Base-by-base conservation (phyloP, 2,888 invertebrate species). In the Hydrotaea cyrtoneurina region DNA sequence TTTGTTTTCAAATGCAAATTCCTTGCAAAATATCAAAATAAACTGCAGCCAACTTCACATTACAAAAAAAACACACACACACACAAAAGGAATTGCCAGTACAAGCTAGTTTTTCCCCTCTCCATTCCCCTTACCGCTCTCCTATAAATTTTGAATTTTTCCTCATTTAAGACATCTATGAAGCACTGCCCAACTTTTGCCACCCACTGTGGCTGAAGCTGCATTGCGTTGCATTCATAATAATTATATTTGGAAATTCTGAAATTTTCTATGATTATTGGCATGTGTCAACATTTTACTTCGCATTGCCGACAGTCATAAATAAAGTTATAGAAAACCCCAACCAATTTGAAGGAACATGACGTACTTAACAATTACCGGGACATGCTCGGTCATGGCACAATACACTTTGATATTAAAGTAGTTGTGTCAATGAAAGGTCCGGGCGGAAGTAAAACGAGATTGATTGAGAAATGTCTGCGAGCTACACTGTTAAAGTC, bases 261-360 rank as follows among this genome's bases (percentile, higher is more conserved):
- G 59, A 62, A 62, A 62, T 62, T 62, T n/a, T 13, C 31, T 26
- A 62, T n/a, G 26, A 36, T 36, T 64, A 64, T 64, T 64, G 64
- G 36, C 64, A 64, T 64, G 39, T 74, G 31, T 74, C 57, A 74
- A 55, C 19, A 55, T 55, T 74, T 74, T 21, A 39, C 39, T 19
- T 36, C 36, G 64, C n/a, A 64, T 17, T 64, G 64, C 36, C 64
- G n/a, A 17, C 36, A n/a, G n/a, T 36, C 36, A 36, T 64, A 17
- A 64, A 36, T 64, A 17, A 64, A 64, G 36, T 64, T 36, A 64
- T 64, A 17, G 17, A 17, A 64, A 64, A 64, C 59, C n/a, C 64
- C 17, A 64, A 36, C 31, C 36, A 64, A 64, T 64, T 64, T 64
- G 64, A 31, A 64, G 36, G 36, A 17, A 64, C n/a, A 36, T 64